Conservation (phyloP, 2,113 vertebrate genomes). For the Meles meles region DNA sequence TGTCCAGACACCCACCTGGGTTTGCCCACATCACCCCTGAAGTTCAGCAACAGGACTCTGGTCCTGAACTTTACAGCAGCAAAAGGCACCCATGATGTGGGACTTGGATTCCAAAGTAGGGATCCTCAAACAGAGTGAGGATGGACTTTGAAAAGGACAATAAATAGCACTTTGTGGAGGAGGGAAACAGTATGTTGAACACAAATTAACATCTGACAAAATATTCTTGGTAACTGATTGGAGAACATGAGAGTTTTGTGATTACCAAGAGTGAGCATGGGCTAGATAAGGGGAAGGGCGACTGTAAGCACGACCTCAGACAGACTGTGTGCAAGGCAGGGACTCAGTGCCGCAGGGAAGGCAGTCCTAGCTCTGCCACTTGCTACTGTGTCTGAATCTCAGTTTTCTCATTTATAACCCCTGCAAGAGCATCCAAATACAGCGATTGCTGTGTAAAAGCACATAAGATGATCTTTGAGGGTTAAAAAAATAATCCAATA, state of each 20-base stretch:
- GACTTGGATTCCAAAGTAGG: background rate
- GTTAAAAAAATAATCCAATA: background rate
- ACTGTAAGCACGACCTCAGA: background rate
- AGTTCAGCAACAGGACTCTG: background rate
- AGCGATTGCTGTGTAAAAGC: background rate
- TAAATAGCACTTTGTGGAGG: background rate
- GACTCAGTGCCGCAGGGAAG: fast-evolving
- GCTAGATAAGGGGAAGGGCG: background rate
- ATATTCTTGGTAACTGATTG: background rate
- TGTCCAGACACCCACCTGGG: background rate
- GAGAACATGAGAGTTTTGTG: background rate
- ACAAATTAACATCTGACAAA: background rate
- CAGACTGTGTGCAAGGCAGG: background rate
- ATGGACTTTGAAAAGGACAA: background rate
- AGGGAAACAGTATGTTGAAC: background rate
- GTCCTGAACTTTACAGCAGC: background rate
- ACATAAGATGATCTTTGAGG: background rate
- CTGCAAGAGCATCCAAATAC: background rate
- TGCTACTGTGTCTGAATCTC: background rate
- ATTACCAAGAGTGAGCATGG: background rate
- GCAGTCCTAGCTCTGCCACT: background rate
- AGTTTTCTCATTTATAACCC: background rate
- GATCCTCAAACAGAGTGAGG: background rate
- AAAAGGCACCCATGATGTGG: background rate
- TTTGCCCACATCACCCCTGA: background rate